Evolutionary conservation across 2,888 invertebrate species (phyloP).

Genomic region (Agrilus biguttatus): DNA sequence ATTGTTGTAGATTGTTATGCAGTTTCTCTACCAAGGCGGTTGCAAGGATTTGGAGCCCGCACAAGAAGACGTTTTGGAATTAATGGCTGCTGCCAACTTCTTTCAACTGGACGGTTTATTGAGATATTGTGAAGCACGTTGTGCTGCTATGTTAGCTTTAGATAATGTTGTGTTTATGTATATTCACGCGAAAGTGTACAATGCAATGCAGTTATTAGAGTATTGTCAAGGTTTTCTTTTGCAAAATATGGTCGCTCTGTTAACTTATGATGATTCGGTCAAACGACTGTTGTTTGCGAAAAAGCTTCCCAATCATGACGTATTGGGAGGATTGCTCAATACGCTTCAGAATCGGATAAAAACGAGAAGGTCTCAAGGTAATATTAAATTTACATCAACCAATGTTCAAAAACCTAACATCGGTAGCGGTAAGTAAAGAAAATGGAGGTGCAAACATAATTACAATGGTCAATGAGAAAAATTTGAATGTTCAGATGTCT

Average conservation of each 20-base stretch:
- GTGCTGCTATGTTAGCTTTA: conserved; percentile 69
- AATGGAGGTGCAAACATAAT: too few species aligned
- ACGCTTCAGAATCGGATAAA: conserved; percentile 74
- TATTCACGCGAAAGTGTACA: conserved; percentile 87
- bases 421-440: background rate
- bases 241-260: conserved; percentile 87
- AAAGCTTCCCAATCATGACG: conserved; percentile 79
- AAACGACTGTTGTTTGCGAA: conserved; percentile 78
- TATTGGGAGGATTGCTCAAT: conserved; percentile 63
- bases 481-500: too few species aligned
- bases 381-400: conserved; percentile 13
- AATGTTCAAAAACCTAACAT: conserved; percentile 9
- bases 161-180: conserved; percentile 87
- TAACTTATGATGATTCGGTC: conserved; percentile 83
- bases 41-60: conserved; percentile 65
- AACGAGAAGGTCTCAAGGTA: conserved; percentile 32
- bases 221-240: conserved; percentile 83
- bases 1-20: conserved; percentile 67
- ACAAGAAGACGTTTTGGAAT: conserved; percentile 67
- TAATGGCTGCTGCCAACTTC: conserved; percentile 85
- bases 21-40: conserved; percentile 82
- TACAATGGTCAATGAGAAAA: too few species aligned
- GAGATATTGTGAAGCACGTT: conserved; percentile 72
- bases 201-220: conserved; percentile 71
- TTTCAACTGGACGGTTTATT: conserved; percentile 77